Evolutionary conservation across 2,888 invertebrate genomes (phyloP), one percentile per base, ranked within the genome.

Genomic region (Ornithoptera alexandrae): DNA sequence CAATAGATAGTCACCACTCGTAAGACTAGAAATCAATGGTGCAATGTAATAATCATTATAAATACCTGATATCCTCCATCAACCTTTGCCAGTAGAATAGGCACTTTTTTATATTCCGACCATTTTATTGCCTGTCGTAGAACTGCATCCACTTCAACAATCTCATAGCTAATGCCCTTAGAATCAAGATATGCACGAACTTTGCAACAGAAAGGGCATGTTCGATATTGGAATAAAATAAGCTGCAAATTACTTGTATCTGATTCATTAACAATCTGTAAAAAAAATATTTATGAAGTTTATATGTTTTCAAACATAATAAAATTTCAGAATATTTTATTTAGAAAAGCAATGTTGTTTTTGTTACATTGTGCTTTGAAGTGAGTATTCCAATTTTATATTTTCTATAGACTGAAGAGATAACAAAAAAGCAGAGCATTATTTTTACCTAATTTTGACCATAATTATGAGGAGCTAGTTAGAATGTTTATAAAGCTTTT

Each of bases 121-220:
- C 99, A 99, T 83, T 96, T 97, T 69, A 98, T 96, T 77, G 98
- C 96, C 77, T 96, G 96, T 24, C 98, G 94, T 0, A 98, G 93
- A 0, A 99, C 98, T 15, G 99, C 98, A 88, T 99, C 98, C 0
- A 99, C 99, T 93, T 99, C 99, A 4, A 99, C 96, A 10, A 99
- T 94, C 77, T 99, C 96, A 84, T 99, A 99, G 0, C 97, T 97
- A 69, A 99, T 94, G 1, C 99, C 98, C 84, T 96, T 95, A 78
- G 96, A 98, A 87, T 99, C 99, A 17, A 99, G 92, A 84, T 96
- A 97, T 0, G 97, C 96, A 71, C 98, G 94, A 22, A 96, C 96
- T 93, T 99, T 99, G 83, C 98, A 98, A 88, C 99, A 99, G 87
- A 99, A 99, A 0, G 99, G 99, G 82, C 99, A 99, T 0, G 98